Base-by-base conservation (phyloP, 2,888 invertebrate species). In the Copidosoma aretas region DNA sequence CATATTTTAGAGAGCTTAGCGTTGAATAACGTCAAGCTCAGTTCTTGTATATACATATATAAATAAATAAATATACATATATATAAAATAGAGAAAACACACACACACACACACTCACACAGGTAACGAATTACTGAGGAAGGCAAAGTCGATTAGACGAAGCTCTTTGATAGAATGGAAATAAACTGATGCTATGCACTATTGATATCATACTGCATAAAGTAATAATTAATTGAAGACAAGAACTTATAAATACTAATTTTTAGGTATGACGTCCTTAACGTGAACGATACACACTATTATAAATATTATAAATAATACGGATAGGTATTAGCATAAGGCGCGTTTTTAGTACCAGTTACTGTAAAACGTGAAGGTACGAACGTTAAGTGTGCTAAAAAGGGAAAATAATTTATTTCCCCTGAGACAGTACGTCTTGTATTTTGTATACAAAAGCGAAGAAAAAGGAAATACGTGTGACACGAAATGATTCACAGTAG, bases 371-470 rank as follows among this genome's bases (percentile, higher is more conserved):
- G 15, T 75, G 70, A 75, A 74, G 43, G 76, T 78, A 75, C 70
- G 75, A 77, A 73, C 76, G 76, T 76, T 77, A 77, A 58, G 53
- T 77, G 80, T 80, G 81, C 17, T 46, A 46, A 24, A 32, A 32
- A 32, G 32, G 32, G 32, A 32, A 32, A 8, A 3, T 5, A 24
- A 77, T 76, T 46, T 2, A 15, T 46, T 8, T 80, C 80, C 79
- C 80, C 78, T 73, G 73, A 77, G 78, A 80, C 78, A 79, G 76
- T 78, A 78, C 81, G 78, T 81, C 60, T 78, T 78, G 79, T 81
- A 82, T 82, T 83, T 82, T 81, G 78, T 81, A 82, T 81, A 81
- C 79, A 80, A 82, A 71, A 32, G 32, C 78, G 46, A 71, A 65
- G 54, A 60, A 68, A 67, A 67, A 54, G 53, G 57, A 62, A 70